Evolutionary conservation across 2,113 vertebrate genomes (phyloP).

Genomic region (Erythrocebus patas): DNA sequence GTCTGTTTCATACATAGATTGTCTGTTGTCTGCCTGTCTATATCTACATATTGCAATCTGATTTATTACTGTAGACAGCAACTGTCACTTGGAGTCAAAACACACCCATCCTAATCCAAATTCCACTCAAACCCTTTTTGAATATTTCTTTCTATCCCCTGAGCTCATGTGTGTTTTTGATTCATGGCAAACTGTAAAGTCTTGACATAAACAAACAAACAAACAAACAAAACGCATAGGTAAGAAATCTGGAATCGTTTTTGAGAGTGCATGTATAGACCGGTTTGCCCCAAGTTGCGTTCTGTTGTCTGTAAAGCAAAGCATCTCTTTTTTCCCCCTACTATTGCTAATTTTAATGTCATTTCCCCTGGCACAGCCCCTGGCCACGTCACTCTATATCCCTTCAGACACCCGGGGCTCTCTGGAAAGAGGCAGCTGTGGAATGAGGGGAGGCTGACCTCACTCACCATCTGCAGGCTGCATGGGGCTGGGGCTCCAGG

Average conservation of each 20-base stretch:
- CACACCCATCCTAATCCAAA: background rate
- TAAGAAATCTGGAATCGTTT: background rate
- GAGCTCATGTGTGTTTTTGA: background rate
- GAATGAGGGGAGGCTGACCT: too few relatives aligned
- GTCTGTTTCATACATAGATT: fast-evolving
- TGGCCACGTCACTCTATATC: fast-evolving
- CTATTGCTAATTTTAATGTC: background rate
- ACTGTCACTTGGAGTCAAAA: background rate
- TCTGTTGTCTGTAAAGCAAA: background rate
- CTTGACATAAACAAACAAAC: too few relatives aligned
- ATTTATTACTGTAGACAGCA: fast-evolving
- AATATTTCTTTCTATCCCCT: background rate
- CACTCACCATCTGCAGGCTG: background rate
- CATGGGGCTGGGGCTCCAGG: background rate
- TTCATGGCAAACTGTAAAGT: background rate
- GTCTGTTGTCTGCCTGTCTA: background rate
- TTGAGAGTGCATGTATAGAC: background rate
- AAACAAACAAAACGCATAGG: too few relatives aligned
- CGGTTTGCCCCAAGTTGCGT: background rate
- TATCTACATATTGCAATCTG: background rate
- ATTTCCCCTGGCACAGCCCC: fast-evolving
- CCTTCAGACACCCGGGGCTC: fast-evolving
- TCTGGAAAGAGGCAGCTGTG: background rate
- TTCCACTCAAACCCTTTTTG: background rate
- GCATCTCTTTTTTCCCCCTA: fast-evolving